phyloP scores from a whole-genome alignment of 1,140 invertebrate species.

The Drosophila miranda region DNA sequence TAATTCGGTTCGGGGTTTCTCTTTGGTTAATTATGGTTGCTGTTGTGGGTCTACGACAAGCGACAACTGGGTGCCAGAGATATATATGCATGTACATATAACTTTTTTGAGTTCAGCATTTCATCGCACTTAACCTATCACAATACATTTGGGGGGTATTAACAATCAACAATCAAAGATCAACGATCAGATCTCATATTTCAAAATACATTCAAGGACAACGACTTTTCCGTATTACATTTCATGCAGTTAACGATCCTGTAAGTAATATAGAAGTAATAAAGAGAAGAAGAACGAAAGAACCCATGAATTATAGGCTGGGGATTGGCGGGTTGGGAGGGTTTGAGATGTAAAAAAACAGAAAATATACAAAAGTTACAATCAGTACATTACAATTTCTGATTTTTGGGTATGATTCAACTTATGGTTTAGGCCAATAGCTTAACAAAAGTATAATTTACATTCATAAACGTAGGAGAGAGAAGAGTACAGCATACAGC shows the following conservation, averaged over 20 bases:
- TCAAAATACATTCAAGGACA: conserved; percentile 80
- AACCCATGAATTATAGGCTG: conserved; percentile 40
- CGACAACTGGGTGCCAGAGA: conserved; percentile 20
- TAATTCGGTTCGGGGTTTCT: conserved; percentile 9
- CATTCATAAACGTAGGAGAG: conserved; percentile 14
- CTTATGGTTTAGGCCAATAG: conserved; percentile 42
- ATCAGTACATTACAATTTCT: conserved; percentile 8
- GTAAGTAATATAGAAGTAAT: conserved; percentile 60
- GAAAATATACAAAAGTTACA: conserved; percentile 28
- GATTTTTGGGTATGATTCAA: conserved; percentile 5
- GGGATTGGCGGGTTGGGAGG: background rate
- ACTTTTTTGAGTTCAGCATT: conserved; percentile 23
- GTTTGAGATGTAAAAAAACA: conserved; percentile 1
- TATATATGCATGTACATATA: background rate
- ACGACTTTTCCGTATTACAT: conserved; percentile 82
- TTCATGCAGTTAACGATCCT: conserved; percentile 82
- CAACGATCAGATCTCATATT: conserved; percentile 43
- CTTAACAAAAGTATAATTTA: conserved; percentile 23
- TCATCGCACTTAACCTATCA: conserved; percentile 49
- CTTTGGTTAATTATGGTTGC: background rate
- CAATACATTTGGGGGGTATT: conserved; percentile 8
- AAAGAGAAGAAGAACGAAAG: conserved; percentile 42
- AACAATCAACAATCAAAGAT: background rate
- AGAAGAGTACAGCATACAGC: conserved; percentile 18
- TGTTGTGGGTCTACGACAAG: conserved; percentile 20